Evolutionary conservation across 2,113 vertebrate species (phyloP).

Genomic region (Lycocorax pyrrhopterus): DNA sequence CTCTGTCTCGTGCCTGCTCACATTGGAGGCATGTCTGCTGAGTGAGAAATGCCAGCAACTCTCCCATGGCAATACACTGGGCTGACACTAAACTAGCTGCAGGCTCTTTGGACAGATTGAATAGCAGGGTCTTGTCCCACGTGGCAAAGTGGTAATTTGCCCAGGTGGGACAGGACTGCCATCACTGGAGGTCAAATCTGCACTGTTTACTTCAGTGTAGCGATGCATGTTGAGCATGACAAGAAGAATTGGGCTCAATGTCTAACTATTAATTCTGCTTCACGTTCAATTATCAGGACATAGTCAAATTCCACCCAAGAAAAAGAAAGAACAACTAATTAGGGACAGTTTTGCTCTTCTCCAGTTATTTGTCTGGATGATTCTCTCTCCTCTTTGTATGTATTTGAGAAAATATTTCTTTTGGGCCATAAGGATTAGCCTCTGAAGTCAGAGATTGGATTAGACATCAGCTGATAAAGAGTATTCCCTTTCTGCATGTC

Average conservation of each 20-base stretch:
- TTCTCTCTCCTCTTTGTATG: rapidly evolving
- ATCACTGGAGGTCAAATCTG: background rate
- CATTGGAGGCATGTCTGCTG: background rate
- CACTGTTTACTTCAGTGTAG: background rate
- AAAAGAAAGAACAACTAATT: background rate
- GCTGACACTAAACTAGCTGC: background rate
- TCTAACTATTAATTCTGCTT: background rate
- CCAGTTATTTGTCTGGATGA: background rate
- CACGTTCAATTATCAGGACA: background rate
- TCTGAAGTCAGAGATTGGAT: background rate
- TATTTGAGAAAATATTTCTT: background rate
- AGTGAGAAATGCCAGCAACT: background rate
- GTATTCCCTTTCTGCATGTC: background rate
- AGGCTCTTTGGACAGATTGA: background rate
- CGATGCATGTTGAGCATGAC: background rate
- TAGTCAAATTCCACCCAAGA: background rate
- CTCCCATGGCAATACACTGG: background rate
- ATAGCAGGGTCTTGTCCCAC: background rate
- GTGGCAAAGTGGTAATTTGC: background rate
- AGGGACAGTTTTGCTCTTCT: background rate
- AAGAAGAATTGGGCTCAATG: background rate
- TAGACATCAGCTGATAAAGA: background rate
- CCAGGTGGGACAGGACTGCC: background rate
- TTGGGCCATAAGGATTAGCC: background rate
- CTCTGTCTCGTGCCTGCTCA: background rate